Evolutionary conservation across 2,888 invertebrate genomes (phyloP).

Genomic region (Eretmocerus hayati): DNA sequence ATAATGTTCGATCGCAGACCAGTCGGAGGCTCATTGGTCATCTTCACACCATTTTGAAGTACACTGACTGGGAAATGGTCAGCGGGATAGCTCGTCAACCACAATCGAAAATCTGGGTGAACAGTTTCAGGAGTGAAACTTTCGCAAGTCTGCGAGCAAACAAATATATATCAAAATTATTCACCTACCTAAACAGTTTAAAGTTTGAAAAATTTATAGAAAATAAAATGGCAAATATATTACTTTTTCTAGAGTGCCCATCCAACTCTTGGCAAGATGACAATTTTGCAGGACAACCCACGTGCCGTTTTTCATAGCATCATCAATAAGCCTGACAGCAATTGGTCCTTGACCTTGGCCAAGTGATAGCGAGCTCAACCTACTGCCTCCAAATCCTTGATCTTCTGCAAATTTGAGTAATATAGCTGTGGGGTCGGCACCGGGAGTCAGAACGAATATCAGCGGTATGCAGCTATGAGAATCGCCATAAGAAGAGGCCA

Average conservation of each 20-base stretch:
- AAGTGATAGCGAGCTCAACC: conserved; percentile 74
- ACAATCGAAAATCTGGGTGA: conserved; percentile 85
- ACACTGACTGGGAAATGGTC: conserved; percentile 87
- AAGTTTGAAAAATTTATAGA: no score
- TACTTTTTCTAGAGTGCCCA: conserved; percentile 83
- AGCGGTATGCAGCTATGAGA: conserved; percentile 81
- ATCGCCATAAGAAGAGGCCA: conserved; percentile 74
- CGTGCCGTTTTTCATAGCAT: conserved; percentile 75
- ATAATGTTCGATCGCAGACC: conserved; percentile 78
- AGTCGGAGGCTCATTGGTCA: conserved; percentile 94
- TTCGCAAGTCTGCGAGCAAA: conserved; percentile 66
- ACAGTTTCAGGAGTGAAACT: conserved; percentile 71
- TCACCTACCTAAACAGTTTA: no score
- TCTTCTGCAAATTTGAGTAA: conserved; percentile 91
- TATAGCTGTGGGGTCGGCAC: conserved; percentile 86
- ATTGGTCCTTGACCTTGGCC: conserved; percentile 91
- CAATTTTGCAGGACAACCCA: conserved; percentile 96
- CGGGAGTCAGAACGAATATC: conserved; percentile 86
- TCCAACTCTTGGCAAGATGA: conserved; percentile 90
- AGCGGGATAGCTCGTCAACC: conserved; percentile 90
- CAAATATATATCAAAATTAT: no score
- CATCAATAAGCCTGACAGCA: conserved; percentile 77
- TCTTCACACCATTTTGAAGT: conserved; percentile 89
- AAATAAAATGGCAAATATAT: no score
- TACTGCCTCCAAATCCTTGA: conserved; percentile 73